phyloP scores from a whole-genome alignment of 1,140 invertebrate species.

The Geopemphigus sp. region DNA sequence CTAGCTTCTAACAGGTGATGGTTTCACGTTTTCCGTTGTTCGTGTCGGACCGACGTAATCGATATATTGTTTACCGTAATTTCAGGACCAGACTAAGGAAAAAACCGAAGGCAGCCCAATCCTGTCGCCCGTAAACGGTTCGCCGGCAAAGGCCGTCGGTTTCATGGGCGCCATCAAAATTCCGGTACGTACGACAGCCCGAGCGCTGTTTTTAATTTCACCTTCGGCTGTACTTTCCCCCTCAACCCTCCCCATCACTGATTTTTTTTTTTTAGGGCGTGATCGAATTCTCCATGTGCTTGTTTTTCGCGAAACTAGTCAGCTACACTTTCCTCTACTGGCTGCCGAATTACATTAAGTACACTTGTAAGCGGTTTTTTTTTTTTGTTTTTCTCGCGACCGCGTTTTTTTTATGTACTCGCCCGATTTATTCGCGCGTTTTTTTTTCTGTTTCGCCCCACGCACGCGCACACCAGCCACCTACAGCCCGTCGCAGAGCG shows the following conservation, averaged over 20 bases:
- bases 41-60: not conserved
- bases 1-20: constrained; percentile 25
- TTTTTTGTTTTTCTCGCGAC: no score
- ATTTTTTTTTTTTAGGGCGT: constrained; percentile 68
- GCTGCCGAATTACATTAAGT: constrained; percentile 86
- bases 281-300: constrained; percentile 85
- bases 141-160: constrained; percentile 67
- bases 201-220: no score
- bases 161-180: constrained; percentile 76
- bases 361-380: constrained; percentile 68
- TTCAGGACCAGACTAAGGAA: constrained; percentile 45
- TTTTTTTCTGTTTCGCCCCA: constrained; percentile 52
- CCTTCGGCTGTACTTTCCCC: no score
- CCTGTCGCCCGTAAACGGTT: constrained; percentile 31
- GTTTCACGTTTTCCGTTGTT: not conserved
- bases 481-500: constrained; percentile 69
- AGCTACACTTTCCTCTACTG: constrained; percentile 97
- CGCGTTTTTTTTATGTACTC: no score
- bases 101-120: constrained; percentile 52
- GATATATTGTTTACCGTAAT: not conserved
- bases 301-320: constrained; percentile 97
- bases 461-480: no score
- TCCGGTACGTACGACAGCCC: constrained; percentile 65
- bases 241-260: no score
- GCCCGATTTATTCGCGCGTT: no score